Percentiles rank a stretch among this genome's conserved stretches.
Conservation (phyloP, 2,888 invertebrate genomes). For the Miltochrista miniata region DNA sequence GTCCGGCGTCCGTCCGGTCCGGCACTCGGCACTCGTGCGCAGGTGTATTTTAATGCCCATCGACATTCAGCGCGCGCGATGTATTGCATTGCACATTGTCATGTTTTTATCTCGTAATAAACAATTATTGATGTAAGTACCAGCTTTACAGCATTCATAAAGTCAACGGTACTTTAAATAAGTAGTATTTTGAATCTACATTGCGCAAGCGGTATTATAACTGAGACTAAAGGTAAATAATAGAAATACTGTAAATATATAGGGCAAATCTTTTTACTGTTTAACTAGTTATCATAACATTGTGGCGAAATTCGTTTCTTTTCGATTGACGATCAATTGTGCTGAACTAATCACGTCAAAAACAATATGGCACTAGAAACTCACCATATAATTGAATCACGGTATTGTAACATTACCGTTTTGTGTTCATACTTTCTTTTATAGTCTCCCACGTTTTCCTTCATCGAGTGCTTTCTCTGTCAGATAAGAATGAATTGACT, state of each 20-base stretch:
- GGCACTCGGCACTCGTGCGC: conserved; percentile 37
- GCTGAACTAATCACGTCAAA: conserved; percentile 51
- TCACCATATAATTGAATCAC: conserved; percentile 55
- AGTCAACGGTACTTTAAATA: conserved; percentile 28
- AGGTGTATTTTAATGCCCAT: conserved; percentile 36
- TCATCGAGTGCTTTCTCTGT: conserved; percentile 72
- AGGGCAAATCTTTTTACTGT: not conserved
- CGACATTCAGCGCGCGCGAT: conserved; percentile 41
- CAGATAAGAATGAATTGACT: conserved; percentile 68
- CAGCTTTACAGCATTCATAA: conserved; percentile 37
- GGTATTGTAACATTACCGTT: conserved; percentile 53
- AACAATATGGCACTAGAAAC: conserved; percentile 64
- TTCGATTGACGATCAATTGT: conserved; percentile 38
- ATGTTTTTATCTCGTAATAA: conserved; percentile 42
- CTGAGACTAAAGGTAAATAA: conserved; percentile 8
- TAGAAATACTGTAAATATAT: conserved; percentile 1
- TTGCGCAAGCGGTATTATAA: conserved; percentile 4
- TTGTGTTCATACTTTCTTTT: conserved; percentile 64
- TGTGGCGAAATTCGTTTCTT: conserved; percentile 23
- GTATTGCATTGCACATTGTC: conserved; percentile 32
- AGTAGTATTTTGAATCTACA: conserved; percentile 6
- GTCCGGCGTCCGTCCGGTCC: conserved; percentile 51
- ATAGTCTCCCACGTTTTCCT: conserved; percentile 77
- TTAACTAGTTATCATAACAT: conserved; percentile 14
- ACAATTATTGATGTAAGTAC: conserved; percentile 37